Base-by-base conservation (phyloP, 2,888 invertebrate species). In the Cinara cedri region DNA sequence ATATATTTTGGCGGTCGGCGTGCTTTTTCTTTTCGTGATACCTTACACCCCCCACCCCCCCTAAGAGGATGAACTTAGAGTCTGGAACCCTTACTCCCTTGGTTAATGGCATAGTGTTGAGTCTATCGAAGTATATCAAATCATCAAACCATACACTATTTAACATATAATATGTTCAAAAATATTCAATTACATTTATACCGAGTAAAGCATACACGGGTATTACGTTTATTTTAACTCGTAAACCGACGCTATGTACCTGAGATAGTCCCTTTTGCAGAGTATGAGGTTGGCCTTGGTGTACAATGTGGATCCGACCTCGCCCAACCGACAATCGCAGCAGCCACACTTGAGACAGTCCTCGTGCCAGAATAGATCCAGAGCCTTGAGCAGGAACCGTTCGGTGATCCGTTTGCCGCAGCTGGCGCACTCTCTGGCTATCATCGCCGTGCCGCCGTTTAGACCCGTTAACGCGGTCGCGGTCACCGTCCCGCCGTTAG, bases 301-400 rank as follows among this genome's bases (percentile, higher is more conserved):
- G 87, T 96, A 98, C 74, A 98, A 90, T 54, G 97, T 96, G 82
- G 95, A 95, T 26, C 98, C 98, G 70, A 97, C 97, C 87, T 98
- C 97, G 24, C 97, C 98, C 81, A 98, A 90, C 76, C 97, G 90
- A 86, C 97, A 97, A 87, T 97, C 96, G 87, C 98, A 98, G 88
- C 97, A 97, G 84, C 96, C 95, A 86, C 96, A 96, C 87, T 97
- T 98, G 82, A 98, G 90, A 86, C 98, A 98, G 88, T 98, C 97
- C 86, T 98, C 98, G 87, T 98, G 98, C 97, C 98, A 98, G 85
- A 92, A 92, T 87, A 95, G 91, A 86, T 97, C 97, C 85, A 97
- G 87, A 2, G 97, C 97, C 86, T 95, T 95, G 84, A 97, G 90
- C 83, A 97, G 89, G 86, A 89, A 93, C 86, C 92, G 87, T 85